A percentile compares a stretch with the other conserved stretches of the same genome.
These are phyloP conservation scores for Nephrotoma guestfalica DNA, from an alignment of 2,888 invertebrate species.

Conservation along the genomic window DNA sequence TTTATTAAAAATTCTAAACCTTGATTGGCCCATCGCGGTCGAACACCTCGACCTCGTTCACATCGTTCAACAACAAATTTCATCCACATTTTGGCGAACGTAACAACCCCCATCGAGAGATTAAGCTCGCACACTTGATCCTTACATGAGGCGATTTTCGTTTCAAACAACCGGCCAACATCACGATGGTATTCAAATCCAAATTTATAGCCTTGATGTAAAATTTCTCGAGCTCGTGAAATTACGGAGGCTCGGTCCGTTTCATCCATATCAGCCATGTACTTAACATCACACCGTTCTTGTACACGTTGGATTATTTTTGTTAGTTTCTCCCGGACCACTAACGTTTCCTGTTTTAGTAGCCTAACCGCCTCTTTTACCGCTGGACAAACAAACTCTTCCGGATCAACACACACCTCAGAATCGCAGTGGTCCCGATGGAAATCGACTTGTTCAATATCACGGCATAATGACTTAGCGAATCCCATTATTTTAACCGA, in stretches of 20 bases:
- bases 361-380: constrained; percentile 46
- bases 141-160: constrained; percentile 29
- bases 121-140: constrained; percentile 27
- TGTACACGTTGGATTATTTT: constrained; percentile 27
- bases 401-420: constrained; percentile 27
- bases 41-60: constrained; percentile 63
- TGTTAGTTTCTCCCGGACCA: constrained; percentile 31
- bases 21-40: constrained; percentile 79
- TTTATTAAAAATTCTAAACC: constrained; percentile 76
- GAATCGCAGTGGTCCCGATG: constrained; percentile 32
- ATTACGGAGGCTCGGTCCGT: constrained; percentile 43
- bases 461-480: constrained; percentile 58
- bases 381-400: constrained; percentile 37
- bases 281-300: constrained; percentile 24
- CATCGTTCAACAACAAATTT: constrained; percentile 70
- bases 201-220: constrained; percentile 79
- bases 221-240: constrained; percentile 53
- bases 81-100: constrained; percentile 78
- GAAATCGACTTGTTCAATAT: constrained; percentile 41
- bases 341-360: constrained; percentile 35
- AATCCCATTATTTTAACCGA: constrained; percentile 67
- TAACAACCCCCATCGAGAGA: constrained; percentile 45
- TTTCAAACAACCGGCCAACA: constrained; percentile 36
- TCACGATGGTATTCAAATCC: constrained; percentile 63
- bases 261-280: constrained; percentile 25